A percentile compares a stretch with the other conserved stretches of the same genome.
phyloP scores from a whole-genome alignment of 2,888 invertebrate genomes.

The Agrochola lota region DNA sequence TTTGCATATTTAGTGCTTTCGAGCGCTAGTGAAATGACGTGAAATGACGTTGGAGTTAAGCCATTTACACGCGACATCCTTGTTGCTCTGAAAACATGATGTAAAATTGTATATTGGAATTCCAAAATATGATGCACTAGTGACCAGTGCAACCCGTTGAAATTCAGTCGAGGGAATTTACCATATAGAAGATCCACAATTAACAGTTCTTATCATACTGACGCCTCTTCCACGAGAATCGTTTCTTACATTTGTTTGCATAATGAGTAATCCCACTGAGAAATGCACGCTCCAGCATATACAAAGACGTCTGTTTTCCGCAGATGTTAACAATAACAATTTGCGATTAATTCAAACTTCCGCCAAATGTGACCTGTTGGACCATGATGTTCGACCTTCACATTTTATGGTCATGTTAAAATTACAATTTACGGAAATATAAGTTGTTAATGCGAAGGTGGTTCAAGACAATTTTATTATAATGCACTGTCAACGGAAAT shows the following conservation, averaged over 20 bases:
- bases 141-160: constrained; percentile 32
- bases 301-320: constrained; percentile 46
- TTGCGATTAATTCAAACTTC: constrained; percentile 70
- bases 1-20: constrained; percentile 28
- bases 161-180: constrained; percentile 15
- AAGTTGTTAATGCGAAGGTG: constrained; percentile 67
- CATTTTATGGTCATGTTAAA: constrained; percentile 72
- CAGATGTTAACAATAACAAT: constrained; percentile 56
- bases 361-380: constrained; percentile 72
- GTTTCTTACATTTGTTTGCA: constrained; percentile 38
- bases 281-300: constrained; percentile 30
- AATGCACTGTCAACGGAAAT: constrained; percentile 66
- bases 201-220: constrained; percentile 12
- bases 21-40: constrained; percentile 5
- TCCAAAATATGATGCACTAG: constrained; percentile 19
- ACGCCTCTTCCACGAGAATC: constrained; percentile 24
- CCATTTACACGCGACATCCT: constrained; percentile 28
- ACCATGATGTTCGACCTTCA: constrained; percentile 67
- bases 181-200: constrained; percentile 15
- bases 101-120: constrained; percentile 32
- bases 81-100: constrained; percentile 38
- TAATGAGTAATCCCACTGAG: constrained; percentile 44
- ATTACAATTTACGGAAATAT: constrained; percentile 73
- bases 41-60: constrained; percentile 7
- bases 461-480: constrained; percentile 65